These are phyloP conservation scores for Toxotes chatareus DNA, from an alignment of 2,113 vertebrate species.

Conservation along the genomic window DNA sequence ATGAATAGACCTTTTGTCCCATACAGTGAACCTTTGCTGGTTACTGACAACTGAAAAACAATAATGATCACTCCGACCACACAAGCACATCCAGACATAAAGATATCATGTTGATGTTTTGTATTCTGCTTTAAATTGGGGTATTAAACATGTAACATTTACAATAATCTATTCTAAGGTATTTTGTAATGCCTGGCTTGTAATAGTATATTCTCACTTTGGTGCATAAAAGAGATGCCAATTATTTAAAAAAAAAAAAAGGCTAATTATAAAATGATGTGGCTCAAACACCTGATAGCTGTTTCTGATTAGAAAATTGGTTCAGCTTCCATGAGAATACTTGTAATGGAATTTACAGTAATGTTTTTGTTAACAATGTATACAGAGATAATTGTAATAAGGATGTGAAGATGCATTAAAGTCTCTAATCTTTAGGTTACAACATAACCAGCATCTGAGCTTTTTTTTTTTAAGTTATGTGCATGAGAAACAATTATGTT, in stretches of 20 bases:
- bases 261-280: not conserved
- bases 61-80: not conserved
- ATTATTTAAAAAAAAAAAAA: not conserved
- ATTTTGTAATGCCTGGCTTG: not conserved
- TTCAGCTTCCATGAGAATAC: not conserved
- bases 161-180: not conserved
- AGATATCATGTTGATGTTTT: constrained; percentile 6
- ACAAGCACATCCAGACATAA: constrained; percentile 3
- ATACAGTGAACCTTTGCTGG: not conserved
- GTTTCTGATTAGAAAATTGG: not conserved
- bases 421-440: constrained; percentile 3
- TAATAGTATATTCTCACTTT: not conserved
- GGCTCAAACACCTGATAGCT: not conserved
- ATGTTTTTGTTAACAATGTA: constrained; percentile 4
- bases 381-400: constrained; percentile 9
- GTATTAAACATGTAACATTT: not conserved
- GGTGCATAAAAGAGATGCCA: not conserved
- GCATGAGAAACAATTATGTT: constrained; percentile 2
- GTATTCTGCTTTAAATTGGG: not conserved
- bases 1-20: not conserved
- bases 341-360: not conserved
- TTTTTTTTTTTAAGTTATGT: not conserved
- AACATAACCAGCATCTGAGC: not conserved
- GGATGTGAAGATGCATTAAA: constrained; percentile 40
- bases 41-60: not conserved